Evolutionary conservation across 2,888 invertebrate species (phyloP).

Genomic region (Cerastis leucographa): DNA sequence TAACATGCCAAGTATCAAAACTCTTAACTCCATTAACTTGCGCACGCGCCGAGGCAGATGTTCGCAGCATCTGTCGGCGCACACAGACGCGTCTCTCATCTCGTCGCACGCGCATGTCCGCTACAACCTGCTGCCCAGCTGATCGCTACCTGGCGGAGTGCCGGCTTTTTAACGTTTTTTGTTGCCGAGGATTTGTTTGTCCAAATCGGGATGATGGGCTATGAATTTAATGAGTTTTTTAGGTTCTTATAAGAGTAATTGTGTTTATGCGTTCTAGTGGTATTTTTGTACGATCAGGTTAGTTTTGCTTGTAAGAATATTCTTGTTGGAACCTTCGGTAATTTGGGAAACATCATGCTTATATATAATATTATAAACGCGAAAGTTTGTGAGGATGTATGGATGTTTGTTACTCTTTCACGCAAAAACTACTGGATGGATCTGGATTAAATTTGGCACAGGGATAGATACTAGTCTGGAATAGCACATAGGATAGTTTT

Average conservation of each 20-base stretch:
- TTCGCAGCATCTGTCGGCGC: constrained; percentile 86
- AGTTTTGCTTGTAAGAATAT: not conserved
- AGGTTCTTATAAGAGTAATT: constrained; percentile 26
- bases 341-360: not conserved
- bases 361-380: too few relatives aligned
- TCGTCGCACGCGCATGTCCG: constrained; percentile 67
- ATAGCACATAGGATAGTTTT: too few relatives aligned
- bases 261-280: not conserved
- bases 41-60: constrained; percentile 88
- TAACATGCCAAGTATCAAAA: constrained; percentile 77
- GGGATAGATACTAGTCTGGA: too few relatives aligned
- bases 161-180: constrained; percentile 75
- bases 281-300: not conserved
- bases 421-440: too few relatives aligned
- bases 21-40: constrained; percentile 22
- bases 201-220: constrained; percentile 24
- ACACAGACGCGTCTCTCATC: constrained; percentile 65
- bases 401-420: too few relatives aligned
- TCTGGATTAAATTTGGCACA: too few relatives aligned
- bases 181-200: constrained; percentile 57
- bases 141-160: constrained; percentile 85
- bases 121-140: constrained; percentile 87
- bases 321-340: not conserved
- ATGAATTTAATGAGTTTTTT: constrained; percentile 18
- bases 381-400: too few relatives aligned